phyloP scores from a whole-genome alignment of 2,797 vertebrate species.

The Sternotherus odoratus region DNA sequence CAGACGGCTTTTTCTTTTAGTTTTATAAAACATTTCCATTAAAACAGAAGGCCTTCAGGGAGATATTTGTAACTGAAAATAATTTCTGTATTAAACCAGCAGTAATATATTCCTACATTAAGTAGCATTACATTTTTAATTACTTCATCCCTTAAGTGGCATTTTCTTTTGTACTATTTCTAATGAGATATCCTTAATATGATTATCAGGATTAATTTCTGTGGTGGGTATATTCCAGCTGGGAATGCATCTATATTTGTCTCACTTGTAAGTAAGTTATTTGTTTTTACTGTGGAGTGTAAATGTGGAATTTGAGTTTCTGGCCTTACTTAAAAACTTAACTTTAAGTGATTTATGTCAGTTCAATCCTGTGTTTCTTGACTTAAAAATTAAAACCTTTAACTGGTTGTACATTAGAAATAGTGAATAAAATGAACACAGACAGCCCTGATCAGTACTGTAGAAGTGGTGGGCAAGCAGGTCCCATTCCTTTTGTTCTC shows the following conservation, averaged over 20 bases:
- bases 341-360: not conserved
- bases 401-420: not conserved
- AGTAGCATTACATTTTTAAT: conserved; percentile 34
- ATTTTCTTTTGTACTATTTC: conserved; percentile 37
- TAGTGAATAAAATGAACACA: not conserved
- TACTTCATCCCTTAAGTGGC: conserved; percentile 16
- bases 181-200: conserved; percentile 51
- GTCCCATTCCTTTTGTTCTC: not conserved
- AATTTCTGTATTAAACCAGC: conserved; percentile 40
- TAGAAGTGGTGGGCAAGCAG: not conserved
- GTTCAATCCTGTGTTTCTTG: not conserved
- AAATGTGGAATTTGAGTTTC: not conserved
- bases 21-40: not conserved
- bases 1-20: not conserved
- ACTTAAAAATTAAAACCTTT: not conserved
- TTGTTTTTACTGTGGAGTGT: not conserved
- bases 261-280: not conserved
- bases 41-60: conserved; percentile 18
- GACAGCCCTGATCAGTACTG: not conserved
- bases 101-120: conserved; percentile 1
- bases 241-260: not conserved
- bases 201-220: conserved; percentile 44
- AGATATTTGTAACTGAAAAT: conserved; percentile 30
- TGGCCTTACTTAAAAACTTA: not conserved
- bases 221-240: not conserved